Evolutionary conservation across 2,113 vertebrate species (phyloP).

Genomic region (Pelodiscus sinensis): DNA sequence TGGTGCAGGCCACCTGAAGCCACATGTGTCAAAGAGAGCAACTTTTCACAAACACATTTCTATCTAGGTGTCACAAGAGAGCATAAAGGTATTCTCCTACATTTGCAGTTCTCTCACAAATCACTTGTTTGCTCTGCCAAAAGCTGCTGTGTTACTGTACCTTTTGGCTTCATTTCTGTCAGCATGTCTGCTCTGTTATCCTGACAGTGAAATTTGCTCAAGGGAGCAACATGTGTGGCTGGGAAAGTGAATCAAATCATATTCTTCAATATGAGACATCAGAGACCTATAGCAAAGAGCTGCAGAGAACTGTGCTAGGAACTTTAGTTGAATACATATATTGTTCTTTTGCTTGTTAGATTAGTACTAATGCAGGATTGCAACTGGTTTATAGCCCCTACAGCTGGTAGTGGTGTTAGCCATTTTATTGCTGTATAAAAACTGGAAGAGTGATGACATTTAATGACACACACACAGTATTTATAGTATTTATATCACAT

Average conservation of each 20-base stretch:
- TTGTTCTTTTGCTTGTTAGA: too few species aligned
- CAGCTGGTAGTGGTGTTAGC: background rate
- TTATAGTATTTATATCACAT: background rate
- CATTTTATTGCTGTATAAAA: background rate
- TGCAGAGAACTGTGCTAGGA: background rate
- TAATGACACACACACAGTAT: too few species aligned
- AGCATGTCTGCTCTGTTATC: background rate
- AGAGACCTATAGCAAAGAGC: background rate
- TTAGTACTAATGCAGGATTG: background rate
- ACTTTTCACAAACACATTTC: slow-evolving; percentile 32
- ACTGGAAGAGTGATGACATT: too few species aligned
- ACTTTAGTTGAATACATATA: too few species aligned
- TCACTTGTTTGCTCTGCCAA: slow-evolving; percentile 15
- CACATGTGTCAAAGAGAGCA: background rate
- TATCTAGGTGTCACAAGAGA: background rate
- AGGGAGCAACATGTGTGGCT: background rate
- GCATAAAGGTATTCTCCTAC: slow-evolving; percentile 15
- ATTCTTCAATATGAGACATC: background rate
- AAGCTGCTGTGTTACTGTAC: background rate
- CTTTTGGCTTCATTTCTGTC: background rate
- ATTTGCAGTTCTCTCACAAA: slow-evolving; percentile 24
- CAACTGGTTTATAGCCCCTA: background rate
- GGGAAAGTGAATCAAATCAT: background rate
- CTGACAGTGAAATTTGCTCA: background rate
- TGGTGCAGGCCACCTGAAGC: slow-evolving; percentile 33